Conservation (phyloP, 2,888 invertebrate genomes). For the Spatulosminthurus flaviceps region DNA sequence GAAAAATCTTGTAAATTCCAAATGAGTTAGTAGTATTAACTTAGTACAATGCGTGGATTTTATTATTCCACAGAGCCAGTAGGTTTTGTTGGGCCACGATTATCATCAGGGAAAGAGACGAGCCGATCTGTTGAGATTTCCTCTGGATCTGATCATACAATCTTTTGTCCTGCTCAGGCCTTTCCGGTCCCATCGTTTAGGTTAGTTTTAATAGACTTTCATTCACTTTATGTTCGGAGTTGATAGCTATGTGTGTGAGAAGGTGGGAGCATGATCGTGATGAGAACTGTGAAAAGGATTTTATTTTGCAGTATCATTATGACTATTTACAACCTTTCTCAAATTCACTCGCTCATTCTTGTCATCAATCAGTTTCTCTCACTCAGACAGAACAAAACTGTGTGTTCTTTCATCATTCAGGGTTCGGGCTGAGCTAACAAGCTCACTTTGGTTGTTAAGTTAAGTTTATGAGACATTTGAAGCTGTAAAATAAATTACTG, state of each 20-base stretch:
- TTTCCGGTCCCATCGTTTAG: slow-evolving; percentile 72
- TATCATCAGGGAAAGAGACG: slow-evolving; percentile 62
- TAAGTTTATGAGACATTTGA: neutral
- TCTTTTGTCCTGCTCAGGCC: slow-evolving; percentile 72
- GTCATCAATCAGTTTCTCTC: neutral
- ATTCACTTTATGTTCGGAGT: neutral
- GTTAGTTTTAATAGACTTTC: slow-evolving; percentile 66
- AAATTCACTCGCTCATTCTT: no score
- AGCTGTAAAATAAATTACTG: neutral
- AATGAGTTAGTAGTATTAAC: no score
- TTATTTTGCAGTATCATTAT: neutral
- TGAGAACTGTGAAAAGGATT: neutral
- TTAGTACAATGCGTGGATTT: neutral
- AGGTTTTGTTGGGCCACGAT: slow-evolving; percentile 63
- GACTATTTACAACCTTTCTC: no score
- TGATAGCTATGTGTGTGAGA: neutral
- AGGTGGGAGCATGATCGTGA: neutral
- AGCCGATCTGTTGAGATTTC: slow-evolving; percentile 62
- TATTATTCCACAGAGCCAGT: slow-evolving; percentile 60
- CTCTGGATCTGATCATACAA: slow-evolving; percentile 60
- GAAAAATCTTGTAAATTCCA: no score
- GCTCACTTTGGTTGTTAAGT: neutral
- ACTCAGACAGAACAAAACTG: neutral
- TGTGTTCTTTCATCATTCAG: neutral
- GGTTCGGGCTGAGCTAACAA: neutral